Percentiles rank a stretch among this genome's conserved stretches.
These are phyloP conservation scores for silkworm (Bombyx mori) DNA, from an alignment of 1,140 invertebrate genomes.

Conservation along the genomic window ASM3026992v2 NC_085113.1:1627001-1627500, in stretches of 20 bases:
- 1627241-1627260: slow-evolving; percentile 59
- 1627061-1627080: too few species aligned
- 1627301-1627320: slow-evolving; percentile 27
- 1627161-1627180: slow-evolving; percentile 28
- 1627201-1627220: slow-evolving; percentile 56
- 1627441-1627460: too few species aligned
- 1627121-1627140: slow-evolving; percentile 25
- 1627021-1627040: slow-evolving; percentile 26
- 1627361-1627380: too few species aligned
- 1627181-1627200: slow-evolving; percentile 45
- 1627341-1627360: too few species aligned
- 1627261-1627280: slow-evolving; percentile 55
- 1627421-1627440: too few species aligned
- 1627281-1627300: slow-evolving; percentile 42
- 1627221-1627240: slow-evolving; percentile 46
- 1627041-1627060: slow-evolving; percentile 8
- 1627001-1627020: slow-evolving; percentile 39
- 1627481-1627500: too few species aligned
- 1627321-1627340: neutral
- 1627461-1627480: too few species aligned
- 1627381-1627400: too few species aligned
- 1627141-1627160: slow-evolving; percentile 53
- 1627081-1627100: neutral
- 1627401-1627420: too few species aligned
- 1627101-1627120: slow-evolving; percentile 12